Evolutionary conservation across 92 coral and sea anemone species (phyloP), one percentile per base, ranked within the genome.

Genomic region (Meandrina meandrites): DNA sequence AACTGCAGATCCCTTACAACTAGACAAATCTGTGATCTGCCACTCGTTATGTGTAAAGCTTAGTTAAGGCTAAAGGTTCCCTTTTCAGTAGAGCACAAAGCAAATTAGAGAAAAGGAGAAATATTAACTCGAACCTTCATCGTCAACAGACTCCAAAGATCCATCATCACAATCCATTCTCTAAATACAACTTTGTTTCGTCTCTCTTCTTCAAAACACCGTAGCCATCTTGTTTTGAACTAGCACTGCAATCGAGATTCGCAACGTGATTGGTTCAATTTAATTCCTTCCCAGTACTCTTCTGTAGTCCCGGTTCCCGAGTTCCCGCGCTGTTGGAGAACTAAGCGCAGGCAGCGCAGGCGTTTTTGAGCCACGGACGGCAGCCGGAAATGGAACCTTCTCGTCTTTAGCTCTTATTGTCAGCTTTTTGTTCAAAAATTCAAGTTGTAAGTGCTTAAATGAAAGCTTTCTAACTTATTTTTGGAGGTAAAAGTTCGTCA

Each of bases 171-270:
- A 32, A 60, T 85, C 88, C 88, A 85, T 85, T 24, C 31, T 34
- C 31, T 50, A 18, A 30, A 17, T 22, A 8, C 4, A 81, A 7
- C 8, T 35, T 83, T 53, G 6, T 16, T 16, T 28, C 13, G 1
- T 14, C 12, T 53, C 32, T 54, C 6, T 36, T 62, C 32, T 17
- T 45, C 51, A 50, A 35, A 83, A 53, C 66, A 72, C 67, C 48
- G 79, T 32, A 83, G 79, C 86, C 79, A 83, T 77, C 31, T 60
- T 47, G 48, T 66, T 85, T 76, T 66, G 80, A 84, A 84, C 87
- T 84, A 42, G 16, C 70, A 7, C 50, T 73, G n/a, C 53, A 31
- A 18, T 36, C 32, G 37, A 75, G 42, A 53, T 28, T 1, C 80
- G 58, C 80, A 35, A 84, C 64, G 53, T 42, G 80, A 84, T 84